Conservation (phyloP, 2,113 vertebrate species). For the Clupea harengus region DNA sequence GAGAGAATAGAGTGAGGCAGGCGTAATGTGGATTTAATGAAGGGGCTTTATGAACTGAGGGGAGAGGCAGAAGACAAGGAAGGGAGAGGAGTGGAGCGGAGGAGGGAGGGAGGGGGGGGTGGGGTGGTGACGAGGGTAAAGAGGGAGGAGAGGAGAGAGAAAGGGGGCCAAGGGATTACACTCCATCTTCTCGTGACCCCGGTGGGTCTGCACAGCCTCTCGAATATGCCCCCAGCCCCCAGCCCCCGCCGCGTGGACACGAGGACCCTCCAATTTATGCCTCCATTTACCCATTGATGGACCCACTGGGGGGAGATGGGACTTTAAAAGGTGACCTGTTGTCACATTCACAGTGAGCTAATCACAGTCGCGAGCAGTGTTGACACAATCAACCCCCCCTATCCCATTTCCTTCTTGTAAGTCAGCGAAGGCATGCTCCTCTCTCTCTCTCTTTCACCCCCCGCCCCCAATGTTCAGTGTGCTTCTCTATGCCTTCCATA, state of each 20-base stretch:
- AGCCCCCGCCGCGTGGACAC: conserved; percentile 26
- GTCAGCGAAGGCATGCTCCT: neutral
- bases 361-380: conserved; percentile 65
- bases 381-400: conserved; percentile 59
- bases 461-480: conserved; percentile 20
- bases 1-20: conserved; percentile 46
- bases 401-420: conserved; percentile 16
- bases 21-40: conserved; percentile 73
- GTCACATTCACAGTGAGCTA: conserved; percentile 69
- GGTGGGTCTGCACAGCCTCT: conserved; percentile 33
- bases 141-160: conserved; percentile 23
- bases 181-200: conserved; percentile 48
- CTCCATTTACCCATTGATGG: conserved; percentile 64
- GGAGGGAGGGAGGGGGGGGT: conserved; percentile 24
- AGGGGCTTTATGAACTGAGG: conserved; percentile 58
- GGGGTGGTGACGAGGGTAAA: conserved; percentile 26
- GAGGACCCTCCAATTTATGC: conserved; percentile 56
- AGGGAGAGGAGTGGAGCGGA: conserved; percentile 36
- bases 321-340: conserved; percentile 72
- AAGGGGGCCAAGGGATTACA: conserved; percentile 43
- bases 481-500: neutral
- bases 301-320: conserved; percentile 58
- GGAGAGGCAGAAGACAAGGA: conserved; percentile 37
- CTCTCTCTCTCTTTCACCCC: conserved; percentile 22
- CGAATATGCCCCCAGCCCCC: conserved; percentile 25